These are phyloP conservation scores for Mystacides longicornis DNA, from an alignment of 2,888 invertebrate species.

Conservation along the genomic window DNA sequence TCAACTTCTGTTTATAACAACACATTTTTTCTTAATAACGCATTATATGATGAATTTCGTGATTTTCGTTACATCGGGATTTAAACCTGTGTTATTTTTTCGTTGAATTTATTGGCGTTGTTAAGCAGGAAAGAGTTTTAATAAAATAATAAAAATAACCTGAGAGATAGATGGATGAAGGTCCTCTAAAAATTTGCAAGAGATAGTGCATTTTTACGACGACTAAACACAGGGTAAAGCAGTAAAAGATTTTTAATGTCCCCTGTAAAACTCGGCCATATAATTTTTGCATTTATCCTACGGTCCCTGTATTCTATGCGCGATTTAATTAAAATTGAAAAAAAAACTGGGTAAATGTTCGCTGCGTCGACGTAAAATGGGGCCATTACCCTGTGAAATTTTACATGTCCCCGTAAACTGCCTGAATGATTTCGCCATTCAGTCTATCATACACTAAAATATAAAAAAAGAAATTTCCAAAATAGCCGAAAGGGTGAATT, in stretches of 20 bases:
- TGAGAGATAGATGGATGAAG: conserved; percentile 9
- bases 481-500: too few species aligned
- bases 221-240: conserved; percentile 22
- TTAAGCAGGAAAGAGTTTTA: conserved; percentile 11
- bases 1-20: too few species aligned
- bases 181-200: conserved; percentile 1
- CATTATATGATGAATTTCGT: too few species aligned
- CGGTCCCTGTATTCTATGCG: conserved; percentile 16
- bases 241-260: conserved; percentile 23
- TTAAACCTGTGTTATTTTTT: too few species aligned
- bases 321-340: conserved; percentile 25
- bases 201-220: conserved; percentile 21
- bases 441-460: too few species aligned
- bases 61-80: too few species aligned
- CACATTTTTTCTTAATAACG: too few species aligned
- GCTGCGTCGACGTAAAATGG: conserved; percentile 7
- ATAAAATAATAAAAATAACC: not conserved
- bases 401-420: not conserved
- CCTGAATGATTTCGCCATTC: conserved; percentile 1
- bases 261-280: conserved; percentile 23
- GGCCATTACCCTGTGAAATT: conserved; percentile 1
- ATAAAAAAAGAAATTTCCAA: too few species aligned
- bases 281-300: conserved; percentile 25
- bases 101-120: conserved; percentile 8
- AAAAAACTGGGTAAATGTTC: conserved; percentile 8